Base-by-base conservation (phyloP, 2,888 invertebrate genomes). In the Catocala nupta region DNA sequence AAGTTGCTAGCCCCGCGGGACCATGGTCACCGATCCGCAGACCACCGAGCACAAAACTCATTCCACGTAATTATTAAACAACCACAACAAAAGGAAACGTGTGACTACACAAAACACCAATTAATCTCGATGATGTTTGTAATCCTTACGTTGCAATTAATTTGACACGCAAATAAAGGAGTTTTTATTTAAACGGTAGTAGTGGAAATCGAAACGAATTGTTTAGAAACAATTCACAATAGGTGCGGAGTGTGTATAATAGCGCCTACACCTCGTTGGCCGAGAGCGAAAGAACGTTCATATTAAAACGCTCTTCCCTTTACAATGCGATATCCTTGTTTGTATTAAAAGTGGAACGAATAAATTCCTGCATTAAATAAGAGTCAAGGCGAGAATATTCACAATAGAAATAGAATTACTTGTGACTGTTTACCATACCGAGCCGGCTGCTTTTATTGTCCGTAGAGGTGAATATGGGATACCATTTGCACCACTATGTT, bases 1-100 rank as follows among this genome's bases (percentile, higher is more conserved):
- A 83, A 86, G 86, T 86, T 80, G 84, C 85, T 80, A 75, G 78
- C 80, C 85, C 83, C 82, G 77, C 81, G 81, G 82, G 86, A 87
- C 79, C 70, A 70, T 75, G 85, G 87, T 85, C 86, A 87, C 84
- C 84, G 85, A 86, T 85, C 82, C 73, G 55, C 60, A 75, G 85
- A 85, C 85, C 83, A 85, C 84, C 83, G 75, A 79, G 71, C 59
- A 80, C 82, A 76, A 79, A 81, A 83, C 80, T 77, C 79, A 82
- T 78, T 81, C 81, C 75, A 78, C 65, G 33, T 44, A 80, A 75
- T 81, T 82, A 86, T 81, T 78, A 81, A 76, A 78, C 74, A 71
- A 66, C 60, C 59, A 60, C 59, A 61, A 76, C 52, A 63, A 63
- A 67, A 65, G 65, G 59, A 66, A 77, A 77, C 75, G 72, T 78